Evolutionary conservation across 2,113 vertebrate species (phyloP), one percentile per base, ranked within the genome.

Genomic region (Leiothrix lutea): DNA sequence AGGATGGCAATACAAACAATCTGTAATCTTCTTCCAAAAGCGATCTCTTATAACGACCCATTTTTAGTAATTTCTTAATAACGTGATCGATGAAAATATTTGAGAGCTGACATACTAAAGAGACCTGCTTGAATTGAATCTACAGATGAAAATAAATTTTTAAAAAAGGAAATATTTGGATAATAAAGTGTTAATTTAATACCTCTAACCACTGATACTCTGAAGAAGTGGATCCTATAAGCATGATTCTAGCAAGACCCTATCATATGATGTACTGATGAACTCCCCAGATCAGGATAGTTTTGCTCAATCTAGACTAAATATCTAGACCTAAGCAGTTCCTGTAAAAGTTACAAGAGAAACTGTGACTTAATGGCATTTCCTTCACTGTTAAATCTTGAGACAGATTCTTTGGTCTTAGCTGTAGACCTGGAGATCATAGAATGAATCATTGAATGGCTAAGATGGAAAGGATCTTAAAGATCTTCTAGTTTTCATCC

Each of bases 21-120:
- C 67, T 94, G 26, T 87, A 77, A 95, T 60, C 42, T 95, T 94
- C 67, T 94, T 95, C 79, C 92, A 88, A 61, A 92, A 92, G 82
- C 92, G 73, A 92, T 86, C 80, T 93, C 70, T 93, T 80, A 91
- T 90, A 96, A 94, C 66, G 88, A 97, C 82, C 69, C n/a, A n/a
- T n/a, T n/a, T n/a, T n/a, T n/a, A n/a, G n/a, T n/a, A n/a, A n/a
- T n/a, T n/a, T n/a, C n/a, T n/a, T n/a, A n/a, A n/a, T n/a, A n/a
- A n/a, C n/a, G n/a, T n/a, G n/a, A n/a, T n/a, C n/a, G n/a, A n/a
- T n/a, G n/a, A n/a, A n/a, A n/a, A n/a, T n/a, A n/a, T n/a, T n/a
- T n/a, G n/a, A n/a, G n/a, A n/a, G n/a, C n/a, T n/a, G n/a, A n/a
- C n/a, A n/a, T n/a, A n/a, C n/a, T n/a, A n/a, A n/a, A n/a, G n/a